Conservation (phyloP, 2,888 invertebrate species). For the Heliconius ismenius region DNA sequence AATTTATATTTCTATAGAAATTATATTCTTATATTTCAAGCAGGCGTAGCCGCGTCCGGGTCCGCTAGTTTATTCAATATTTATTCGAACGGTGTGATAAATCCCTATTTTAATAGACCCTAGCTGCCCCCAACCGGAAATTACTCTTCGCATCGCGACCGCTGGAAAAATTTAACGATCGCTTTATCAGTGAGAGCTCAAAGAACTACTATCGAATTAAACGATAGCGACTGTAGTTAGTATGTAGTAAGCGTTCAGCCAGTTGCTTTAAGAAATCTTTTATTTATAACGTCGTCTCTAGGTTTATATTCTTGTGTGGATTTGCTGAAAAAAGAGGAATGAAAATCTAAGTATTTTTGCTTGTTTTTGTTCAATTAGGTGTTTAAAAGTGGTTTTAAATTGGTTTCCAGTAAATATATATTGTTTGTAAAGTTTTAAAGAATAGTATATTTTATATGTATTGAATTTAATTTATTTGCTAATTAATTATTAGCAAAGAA, state of each 20-base stretch:
- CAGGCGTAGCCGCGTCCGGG: too few relatives aligned
- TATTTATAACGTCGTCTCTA: constrained; percentile 7
- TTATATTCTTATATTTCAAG: too few relatives aligned
- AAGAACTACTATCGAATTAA: constrained; percentile 17
- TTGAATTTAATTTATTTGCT: too few relatives aligned
- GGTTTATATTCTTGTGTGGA: background rate
- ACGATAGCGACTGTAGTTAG: constrained; percentile 1
- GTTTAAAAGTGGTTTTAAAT: background rate
- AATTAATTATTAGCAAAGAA: too few relatives aligned
- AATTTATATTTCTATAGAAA: too few relatives aligned
- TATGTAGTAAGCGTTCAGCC: constrained; percentile 18
- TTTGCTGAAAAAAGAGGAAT: background rate
- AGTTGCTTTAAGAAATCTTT: constrained; percentile 1
- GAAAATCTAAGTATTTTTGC: background rate
- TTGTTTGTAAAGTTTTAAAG: background rate
- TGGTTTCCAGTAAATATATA: background rate
- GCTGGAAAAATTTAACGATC: constrained; percentile 53
- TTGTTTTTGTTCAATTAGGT: background rate
- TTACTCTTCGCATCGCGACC: constrained; percentile 47
- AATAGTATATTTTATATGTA: background rate
- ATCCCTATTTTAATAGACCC: constrained; percentile 37
- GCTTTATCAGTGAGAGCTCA: constrained; percentile 44
- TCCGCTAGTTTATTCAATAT: background rate
- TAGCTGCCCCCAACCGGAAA: constrained; percentile 48
- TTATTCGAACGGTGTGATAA: constrained; percentile 32